Evolutionary conservation across 1,140 invertebrate species (phyloP).

Genomic region (Bombus superbus): DNA sequence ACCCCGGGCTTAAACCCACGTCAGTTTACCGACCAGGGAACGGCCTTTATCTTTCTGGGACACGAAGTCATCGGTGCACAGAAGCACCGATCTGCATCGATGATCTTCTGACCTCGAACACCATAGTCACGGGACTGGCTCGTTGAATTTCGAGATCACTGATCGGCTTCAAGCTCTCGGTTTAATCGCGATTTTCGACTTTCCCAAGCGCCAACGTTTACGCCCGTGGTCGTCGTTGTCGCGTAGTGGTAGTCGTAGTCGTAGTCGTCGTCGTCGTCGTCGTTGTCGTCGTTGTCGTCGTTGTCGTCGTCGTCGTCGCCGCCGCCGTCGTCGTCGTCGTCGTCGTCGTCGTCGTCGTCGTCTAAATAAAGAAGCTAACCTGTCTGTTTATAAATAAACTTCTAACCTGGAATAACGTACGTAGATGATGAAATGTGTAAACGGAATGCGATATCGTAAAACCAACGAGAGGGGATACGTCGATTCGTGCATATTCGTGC

Average conservation of each 20-base stretch:
- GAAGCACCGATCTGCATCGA: conserved; percentile 64
- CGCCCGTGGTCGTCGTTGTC: not conserved
- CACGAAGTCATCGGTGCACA: conserved; percentile 68
- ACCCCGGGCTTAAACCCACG: conserved; percentile 55
- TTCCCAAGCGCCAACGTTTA: not conserved
- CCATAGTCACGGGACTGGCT: conserved; percentile 9
- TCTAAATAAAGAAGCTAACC: conserved; percentile 13
- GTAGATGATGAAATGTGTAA: not conserved
- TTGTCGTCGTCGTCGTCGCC: too few relatives aligned
- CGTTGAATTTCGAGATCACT: conserved; percentile 50
- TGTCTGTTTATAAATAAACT: conserved; percentile 20
- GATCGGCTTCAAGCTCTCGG: conserved; percentile 2
- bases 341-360: not conserved
- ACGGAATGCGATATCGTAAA: not conserved
- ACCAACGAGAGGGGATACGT: not conserved
- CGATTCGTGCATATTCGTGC: too few relatives aligned
- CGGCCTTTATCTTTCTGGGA: conserved; percentile 70
- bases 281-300: too few relatives aligned
- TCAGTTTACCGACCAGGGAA: conserved; percentile 60
- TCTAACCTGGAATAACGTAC: not conserved
- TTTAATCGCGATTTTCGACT: not conserved
- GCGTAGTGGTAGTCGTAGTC: not conserved
- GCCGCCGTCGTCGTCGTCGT: too few relatives aligned
- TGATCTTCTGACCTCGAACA: conserved; percentile 64
- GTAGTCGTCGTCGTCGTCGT: not conserved